Conservation (phyloP, 2,888 invertebrate genomes). For the Rhopalosiphum nymphaeae region DNA sequence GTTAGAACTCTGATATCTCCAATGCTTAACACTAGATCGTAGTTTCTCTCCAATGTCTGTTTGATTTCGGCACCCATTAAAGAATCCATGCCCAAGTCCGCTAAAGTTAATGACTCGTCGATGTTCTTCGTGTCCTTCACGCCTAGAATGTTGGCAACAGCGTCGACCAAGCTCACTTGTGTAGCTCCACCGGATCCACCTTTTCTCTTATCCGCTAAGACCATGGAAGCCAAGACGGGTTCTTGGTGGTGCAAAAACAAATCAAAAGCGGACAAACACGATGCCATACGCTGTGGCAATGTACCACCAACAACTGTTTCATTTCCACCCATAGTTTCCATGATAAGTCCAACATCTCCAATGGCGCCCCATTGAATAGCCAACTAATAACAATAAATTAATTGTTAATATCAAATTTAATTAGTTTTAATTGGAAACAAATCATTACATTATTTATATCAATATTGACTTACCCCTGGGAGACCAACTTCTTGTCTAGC, state of each 20-base stretch:
- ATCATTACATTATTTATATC: not conserved
- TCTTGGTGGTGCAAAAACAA: slow-evolving; percentile 90
- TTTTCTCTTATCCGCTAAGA: slow-evolving; percentile 87
- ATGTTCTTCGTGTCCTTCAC: slow-evolving; percentile 88
- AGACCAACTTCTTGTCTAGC: slow-evolving; percentile 84
- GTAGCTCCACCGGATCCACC: slow-evolving; percentile 72
- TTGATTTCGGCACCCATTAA: slow-evolving; percentile 99
- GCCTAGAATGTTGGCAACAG: slow-evolving; percentile 90
- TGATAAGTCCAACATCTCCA: slow-evolving; percentile 94
- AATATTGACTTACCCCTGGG: slow-evolving; percentile 74
- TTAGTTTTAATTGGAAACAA: not conserved
- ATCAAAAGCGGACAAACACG: slow-evolving; percentile 91
- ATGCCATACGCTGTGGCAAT: slow-evolving; percentile 94
- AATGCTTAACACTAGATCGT: slow-evolving; percentile 89
- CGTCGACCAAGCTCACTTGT: slow-evolving; percentile 79
- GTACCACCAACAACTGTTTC: slow-evolving; percentile 95
- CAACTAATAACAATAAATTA: slow-evolving; percentile 69
- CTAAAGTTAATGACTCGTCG: slow-evolving; percentile 82
- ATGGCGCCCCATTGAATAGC: slow-evolving; percentile 99
- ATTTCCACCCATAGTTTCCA: slow-evolving; percentile 92
- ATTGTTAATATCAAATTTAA: not conserved
- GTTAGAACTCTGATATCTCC: slow-evolving; percentile 91
- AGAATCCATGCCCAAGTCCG: slow-evolving; percentile 98
- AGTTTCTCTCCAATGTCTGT: slow-evolving; percentile 92
- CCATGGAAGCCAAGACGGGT: slow-evolving; percentile 85